These are phyloP conservation scores for Caenorhabditis sp. DNA, from an alignment of 2,888 invertebrate species.

Conservation along the genomic window DNA sequence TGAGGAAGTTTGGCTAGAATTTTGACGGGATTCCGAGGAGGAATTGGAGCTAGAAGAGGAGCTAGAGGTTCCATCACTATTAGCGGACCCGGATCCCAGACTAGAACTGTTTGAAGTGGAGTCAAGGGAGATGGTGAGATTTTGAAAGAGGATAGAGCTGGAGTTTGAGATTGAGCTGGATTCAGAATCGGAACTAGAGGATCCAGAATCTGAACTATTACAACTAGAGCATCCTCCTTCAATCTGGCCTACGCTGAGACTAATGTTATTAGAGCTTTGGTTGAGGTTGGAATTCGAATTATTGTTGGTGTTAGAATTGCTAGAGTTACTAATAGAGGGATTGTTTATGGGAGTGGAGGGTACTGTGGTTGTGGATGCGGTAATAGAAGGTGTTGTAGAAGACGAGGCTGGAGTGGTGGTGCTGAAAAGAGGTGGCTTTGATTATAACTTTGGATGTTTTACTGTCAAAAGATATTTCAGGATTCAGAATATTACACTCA, in stretches of 20 bases:
- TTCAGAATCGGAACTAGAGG: not conserved
- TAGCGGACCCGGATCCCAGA: not conserved
- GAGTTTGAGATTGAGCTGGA: not conserved
- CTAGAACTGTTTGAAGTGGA: not conserved
- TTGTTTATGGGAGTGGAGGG: too few species aligned
- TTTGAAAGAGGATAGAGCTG: not conserved
- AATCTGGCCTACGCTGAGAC: not conserved
- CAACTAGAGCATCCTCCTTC: not conserved
- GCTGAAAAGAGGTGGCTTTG: too few species aligned
- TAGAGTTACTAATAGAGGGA: not conserved
- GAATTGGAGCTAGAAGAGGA: conserved; percentile 24
- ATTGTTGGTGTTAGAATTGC: conserved; percentile 15
- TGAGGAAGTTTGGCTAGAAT: not conserved
- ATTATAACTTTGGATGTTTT: too few species aligned
- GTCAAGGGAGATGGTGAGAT: not conserved
- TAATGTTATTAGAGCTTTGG: not conserved
- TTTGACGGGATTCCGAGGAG: not conserved
- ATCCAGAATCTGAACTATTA: not conserved
- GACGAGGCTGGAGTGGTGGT: too few species aligned
- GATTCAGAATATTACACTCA: too few species aligned
- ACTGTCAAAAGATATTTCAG: too few species aligned
- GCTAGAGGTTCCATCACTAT: conserved; percentile 7
- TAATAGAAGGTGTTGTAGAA: too few species aligned
- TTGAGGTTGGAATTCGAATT: conserved; percentile 12
- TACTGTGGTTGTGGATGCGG: too few species aligned